Evolutionary conservation across 2,797 vertebrate species (phyloP).

Genomic region (Sebastes jordani): DNA sequence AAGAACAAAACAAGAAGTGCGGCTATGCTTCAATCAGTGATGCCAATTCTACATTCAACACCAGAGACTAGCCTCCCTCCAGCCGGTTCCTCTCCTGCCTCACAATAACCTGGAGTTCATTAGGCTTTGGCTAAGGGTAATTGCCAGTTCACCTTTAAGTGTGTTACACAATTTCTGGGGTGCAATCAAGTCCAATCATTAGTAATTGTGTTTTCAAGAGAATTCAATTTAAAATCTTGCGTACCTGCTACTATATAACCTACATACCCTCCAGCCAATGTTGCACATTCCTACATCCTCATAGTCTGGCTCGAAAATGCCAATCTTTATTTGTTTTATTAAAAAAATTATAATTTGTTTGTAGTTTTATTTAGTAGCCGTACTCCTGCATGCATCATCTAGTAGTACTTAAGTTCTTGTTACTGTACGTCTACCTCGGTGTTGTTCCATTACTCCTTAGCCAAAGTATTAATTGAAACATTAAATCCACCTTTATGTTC

Average conservation of each 20-base stretch:
- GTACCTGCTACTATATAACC: background rate
- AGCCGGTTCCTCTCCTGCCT: background rate
- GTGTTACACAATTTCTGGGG: background rate
- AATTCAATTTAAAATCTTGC: constrained; percentile 9
- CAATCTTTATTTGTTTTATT: background rate
- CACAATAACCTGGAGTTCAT: background rate
- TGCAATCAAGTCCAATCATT: constrained; percentile 9
- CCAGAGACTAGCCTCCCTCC: background rate
- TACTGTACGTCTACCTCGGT: background rate
- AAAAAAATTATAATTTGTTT: no score
- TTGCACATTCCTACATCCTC: background rate
- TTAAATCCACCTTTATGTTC: constrained; percentile 30
- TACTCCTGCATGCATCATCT: background rate
- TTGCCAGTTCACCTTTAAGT: constrained; percentile 14
- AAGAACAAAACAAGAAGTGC: background rate
- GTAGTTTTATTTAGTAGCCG: background rate
- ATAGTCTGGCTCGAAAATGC: background rate
- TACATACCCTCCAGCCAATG: background rate
- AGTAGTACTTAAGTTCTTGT: background rate
- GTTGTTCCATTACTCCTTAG: background rate
- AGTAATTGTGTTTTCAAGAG: constrained; percentile 19
- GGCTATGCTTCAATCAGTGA: background rate
- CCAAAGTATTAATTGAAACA: constrained; percentile 25
- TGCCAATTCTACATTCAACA: background rate
- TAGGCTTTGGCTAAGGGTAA: background rate